Base-by-base conservation (phyloP, 2,888 invertebrate species). In the Scelioninae gen. 1 region DNA sequence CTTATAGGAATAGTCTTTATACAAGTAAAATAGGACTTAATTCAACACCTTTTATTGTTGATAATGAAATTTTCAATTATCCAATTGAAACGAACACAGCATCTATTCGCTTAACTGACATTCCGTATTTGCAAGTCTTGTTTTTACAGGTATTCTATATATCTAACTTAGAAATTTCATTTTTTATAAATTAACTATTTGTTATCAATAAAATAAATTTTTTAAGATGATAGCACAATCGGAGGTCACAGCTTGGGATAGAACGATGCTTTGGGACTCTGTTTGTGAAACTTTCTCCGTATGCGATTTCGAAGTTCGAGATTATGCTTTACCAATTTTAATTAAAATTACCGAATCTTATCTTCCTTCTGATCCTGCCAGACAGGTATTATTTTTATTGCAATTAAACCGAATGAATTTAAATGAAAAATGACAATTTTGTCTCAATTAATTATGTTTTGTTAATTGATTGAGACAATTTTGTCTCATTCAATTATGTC, bases 201-300 rank as follows among this genome's bases (percentile, higher is more conserved):
- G 2, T 43, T 43, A 43, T 3, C 43, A 9, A 11, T 43, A 43
- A 9, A 43, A 32, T 53, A 0, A 13, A 68, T 43, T 51, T 38
- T 43, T 51, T 38, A 31, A 88, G 87, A 85, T 88, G 45, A 84
- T 88, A 43, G 56, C 85, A 49, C 86, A 89, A 55, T 88, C 90
- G 38, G 89, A 89, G 16, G 86, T 89, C n/a, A 87, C 87, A 1
- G 78, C 81, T 13, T 92, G 91, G 91, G 78, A 89, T 65, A 82
- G 78, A 40, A 60, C 65, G 23, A 77, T 68, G 38, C 84, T 92
- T 0, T 89, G 88, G 86, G 38, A 78, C 9, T 86, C 83, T 53
- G 47, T 89, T 31, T 71, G 89, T 16, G 84, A 84, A 74, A 86
- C 89, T 43, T 69, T 92, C 10, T 60, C 85, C 10, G 79, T 85